These are phyloP conservation scores for Lepus americanus DNA, from an alignment of 2,113 vertebrate species.

Conservation along the genomic window DNA sequence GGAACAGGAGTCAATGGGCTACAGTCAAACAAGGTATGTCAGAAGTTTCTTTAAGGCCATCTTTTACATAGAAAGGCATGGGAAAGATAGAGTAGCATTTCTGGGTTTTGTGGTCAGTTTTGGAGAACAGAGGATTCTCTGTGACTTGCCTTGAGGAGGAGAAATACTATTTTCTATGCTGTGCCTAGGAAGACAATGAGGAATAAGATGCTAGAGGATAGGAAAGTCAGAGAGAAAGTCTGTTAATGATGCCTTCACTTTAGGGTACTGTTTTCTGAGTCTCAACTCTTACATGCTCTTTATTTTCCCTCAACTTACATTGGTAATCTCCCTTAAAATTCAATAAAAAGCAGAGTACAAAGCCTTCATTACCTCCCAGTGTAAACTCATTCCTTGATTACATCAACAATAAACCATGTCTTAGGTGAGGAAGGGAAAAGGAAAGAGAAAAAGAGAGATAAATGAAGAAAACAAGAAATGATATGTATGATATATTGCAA, in stretches of 20 bases:
- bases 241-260: not conserved
- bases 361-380: not conserved
- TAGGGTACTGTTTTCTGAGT: not conserved
- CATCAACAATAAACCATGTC: not conserved
- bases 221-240: not conserved
- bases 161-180: not conserved
- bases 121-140: not conserved
- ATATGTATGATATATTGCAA: not conserved
- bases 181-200: not conserved
- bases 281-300: not conserved
- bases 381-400: not conserved
- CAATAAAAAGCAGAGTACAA: not conserved
- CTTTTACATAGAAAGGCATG: not conserved
- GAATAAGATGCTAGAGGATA: not conserved
- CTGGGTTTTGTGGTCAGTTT: not conserved
- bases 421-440: not conserved
- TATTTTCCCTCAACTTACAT: slow-evolving; percentile 16
- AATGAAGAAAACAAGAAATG: not conserved
- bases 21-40: not conserved
- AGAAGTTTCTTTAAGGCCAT: not conserved
- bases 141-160: not conserved
- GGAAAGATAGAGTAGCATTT: not conserved
- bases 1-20: not conserved
- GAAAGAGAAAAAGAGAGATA: not conserved
- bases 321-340: not conserved